phyloP scores from a whole-genome alignment of 2,888 invertebrate genomes.

The Micropterix aruncella region DNA sequence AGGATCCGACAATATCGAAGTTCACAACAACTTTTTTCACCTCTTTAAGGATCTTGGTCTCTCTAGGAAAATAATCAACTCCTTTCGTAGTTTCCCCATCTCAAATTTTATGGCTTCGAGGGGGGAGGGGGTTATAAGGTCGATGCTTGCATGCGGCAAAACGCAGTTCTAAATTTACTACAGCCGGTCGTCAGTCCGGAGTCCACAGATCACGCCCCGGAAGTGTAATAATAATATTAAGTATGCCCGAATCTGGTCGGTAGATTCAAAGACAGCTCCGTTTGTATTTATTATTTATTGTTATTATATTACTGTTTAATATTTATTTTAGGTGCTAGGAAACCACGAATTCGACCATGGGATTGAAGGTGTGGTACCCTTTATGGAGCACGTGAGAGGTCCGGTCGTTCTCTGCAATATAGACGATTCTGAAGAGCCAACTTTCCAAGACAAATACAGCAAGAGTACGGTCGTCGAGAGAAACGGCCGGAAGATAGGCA shows the following conservation, averaged over 20 bases:
- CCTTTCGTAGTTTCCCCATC: too few species aligned
- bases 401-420: slow-evolving; percentile 66
- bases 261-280: slow-evolving; percentile 9
- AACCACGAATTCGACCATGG: slow-evolving; percentile 81
- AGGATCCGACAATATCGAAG: too few species aligned
- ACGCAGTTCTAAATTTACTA: not conserved
- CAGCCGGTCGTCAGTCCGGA: too few species aligned
- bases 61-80: too few species aligned
- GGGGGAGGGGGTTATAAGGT: too few species aligned
- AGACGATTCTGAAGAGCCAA: slow-evolving; percentile 52
- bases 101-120: too few species aligned
- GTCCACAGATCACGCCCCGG: too few species aligned
- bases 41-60: too few species aligned
- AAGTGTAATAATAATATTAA: too few species aligned
- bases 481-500: slow-evolving; percentile 52
- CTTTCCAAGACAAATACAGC: slow-evolving; percentile 41
- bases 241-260: slow-evolving; percentile 14
- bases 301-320: slow-evolving; percentile 12
- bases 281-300: slow-evolving; percentile 10
- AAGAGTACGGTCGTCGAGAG: slow-evolving; percentile 51
- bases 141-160: too few species aligned
- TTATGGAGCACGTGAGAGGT: slow-evolving; percentile 45
- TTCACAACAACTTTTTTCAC: too few species aligned
- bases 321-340: slow-evolving; percentile 71
- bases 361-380: slow-evolving; percentile 56